A percentile compares a stretch with the other conserved stretches of the same genome.
Evolutionary conservation across 1,140 invertebrate genomes (phyloP).

Genomic region (Panulirus ornatus): DNA sequence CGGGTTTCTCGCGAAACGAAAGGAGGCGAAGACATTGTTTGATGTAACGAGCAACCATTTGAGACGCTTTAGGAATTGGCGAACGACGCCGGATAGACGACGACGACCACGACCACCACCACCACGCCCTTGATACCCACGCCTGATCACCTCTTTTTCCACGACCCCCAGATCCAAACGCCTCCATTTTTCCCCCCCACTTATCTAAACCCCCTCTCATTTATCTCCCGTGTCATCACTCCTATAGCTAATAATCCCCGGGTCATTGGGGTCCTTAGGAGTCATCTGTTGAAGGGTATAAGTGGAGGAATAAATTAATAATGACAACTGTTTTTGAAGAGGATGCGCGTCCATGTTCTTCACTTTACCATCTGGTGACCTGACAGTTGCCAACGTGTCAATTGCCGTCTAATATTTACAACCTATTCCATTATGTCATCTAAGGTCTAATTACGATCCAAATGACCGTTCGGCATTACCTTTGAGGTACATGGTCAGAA

Average conservation of each 20-base stretch:
- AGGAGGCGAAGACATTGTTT: not conserved
- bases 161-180: not conserved
- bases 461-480: no score
- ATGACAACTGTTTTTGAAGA: slow-evolving; percentile 11
- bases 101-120: no score
- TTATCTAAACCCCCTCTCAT: no score
- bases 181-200: not conserved
- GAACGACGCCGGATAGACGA: not conserved
- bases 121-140: not conserved
- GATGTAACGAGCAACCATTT: slow-evolving; percentile 26
- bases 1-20: no score
- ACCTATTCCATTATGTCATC: no score
- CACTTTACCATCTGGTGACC: slow-evolving; percentile 39
- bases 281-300: no score
- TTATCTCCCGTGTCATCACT: no score
- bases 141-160: not conserved
- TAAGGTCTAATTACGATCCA: no score
- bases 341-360: slow-evolving; percentile 22
- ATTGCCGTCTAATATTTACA: no score
- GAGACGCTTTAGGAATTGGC: not conserved
- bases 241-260: no score
- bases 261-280: not conserved
- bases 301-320: not conserved
- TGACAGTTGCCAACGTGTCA: not conserved
- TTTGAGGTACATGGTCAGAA: no score